Evolutionary conservation across 2,888 invertebrate genomes (phyloP).

Genomic region (Rhamnusium bicolor): DNA sequence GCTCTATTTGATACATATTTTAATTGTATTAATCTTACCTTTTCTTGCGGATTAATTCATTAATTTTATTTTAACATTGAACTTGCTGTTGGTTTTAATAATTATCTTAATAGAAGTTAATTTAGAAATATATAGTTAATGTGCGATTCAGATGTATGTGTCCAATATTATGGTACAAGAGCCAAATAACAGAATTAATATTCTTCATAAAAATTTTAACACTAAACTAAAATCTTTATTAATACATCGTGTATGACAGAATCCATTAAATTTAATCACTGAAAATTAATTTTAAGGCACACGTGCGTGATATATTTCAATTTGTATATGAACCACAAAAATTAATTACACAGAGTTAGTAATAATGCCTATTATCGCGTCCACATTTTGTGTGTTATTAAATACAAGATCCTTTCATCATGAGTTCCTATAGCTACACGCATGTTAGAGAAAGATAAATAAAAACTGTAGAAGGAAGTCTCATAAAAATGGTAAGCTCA

Average conservation of each 20-base stretch:
- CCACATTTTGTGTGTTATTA: background rate
- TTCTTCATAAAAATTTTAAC: background rate
- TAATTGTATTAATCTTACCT: too few species aligned
- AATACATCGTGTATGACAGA: slow-evolving; percentile 1
- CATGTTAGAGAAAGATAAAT: background rate
- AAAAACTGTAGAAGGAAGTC: too few species aligned
- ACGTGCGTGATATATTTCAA: slow-evolving; percentile 16
- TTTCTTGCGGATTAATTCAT: too few species aligned
- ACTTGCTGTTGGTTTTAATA: background rate
- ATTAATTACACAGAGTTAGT: slow-evolving; percentile 13
- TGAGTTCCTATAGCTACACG: background rate
- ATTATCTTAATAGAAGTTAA: background rate
- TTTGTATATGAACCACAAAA: slow-evolving; percentile 15
- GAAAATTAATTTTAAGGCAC: slow-evolving; percentile 10
- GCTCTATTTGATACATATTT: too few species aligned
- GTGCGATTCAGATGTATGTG: background rate
- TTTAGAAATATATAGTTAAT: background rate
- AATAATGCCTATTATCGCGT: slow-evolving; percentile 9
- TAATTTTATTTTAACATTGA: too few species aligned
- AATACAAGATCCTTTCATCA: background rate
- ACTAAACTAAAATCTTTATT: background rate
- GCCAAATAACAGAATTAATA: background rate
- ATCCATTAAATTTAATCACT: slow-evolving; percentile 8
- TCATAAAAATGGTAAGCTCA: too few species aligned
- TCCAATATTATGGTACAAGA: background rate